Evolutionary conservation across 2,888 invertebrate species (phyloP), one percentile per base, ranked within the genome.

Genomic region (Tiliacea aurago): DNA sequence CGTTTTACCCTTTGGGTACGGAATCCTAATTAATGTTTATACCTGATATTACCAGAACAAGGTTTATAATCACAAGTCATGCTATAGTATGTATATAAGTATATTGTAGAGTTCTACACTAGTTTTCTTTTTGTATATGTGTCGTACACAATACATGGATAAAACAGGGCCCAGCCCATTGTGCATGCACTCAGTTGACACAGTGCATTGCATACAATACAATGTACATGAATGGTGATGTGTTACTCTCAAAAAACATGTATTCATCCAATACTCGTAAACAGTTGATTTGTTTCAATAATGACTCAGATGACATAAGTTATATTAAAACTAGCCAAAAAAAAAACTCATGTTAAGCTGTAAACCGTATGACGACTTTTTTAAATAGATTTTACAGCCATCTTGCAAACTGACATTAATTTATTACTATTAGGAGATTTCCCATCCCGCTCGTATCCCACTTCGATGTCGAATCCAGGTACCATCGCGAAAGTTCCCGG

Each of bases 51-150:
- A 49, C 1, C 28, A 55, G 63, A 23, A 23, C 67, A 81, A 81
- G 65, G 73, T 78, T 78, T 64, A 73, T 23, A 43, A 55, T 70
- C 58, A 23, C n/a, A 63, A 73, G 49, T 45, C 78, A 81, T 81
- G 69, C 53, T 56, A 73, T 41, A 62, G 0, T 51, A 41, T 61
- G n/a, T 67, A 41, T 53, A 15, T 53, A 58, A 67, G 33, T 51
- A 53, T 11, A 76, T 6, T 37, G 4, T 23, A 45, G 41, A 55
- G 11, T 49, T 20, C 20, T 47, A 51, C 13, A 55, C 45, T 20
- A 64, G 41, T 76, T 68, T 62, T 33, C n/a, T 49, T 53, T 59
- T 49, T 51, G 13, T 37, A 28, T 33, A 23, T 67, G n/a, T 55
- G 33, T 41, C 20, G 9, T 59, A 67, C 33, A 69, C 55, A 77